phyloP scores from a whole-genome alignment of 2,797 vertebrate species.

The Holocentrus rufus region DNA sequence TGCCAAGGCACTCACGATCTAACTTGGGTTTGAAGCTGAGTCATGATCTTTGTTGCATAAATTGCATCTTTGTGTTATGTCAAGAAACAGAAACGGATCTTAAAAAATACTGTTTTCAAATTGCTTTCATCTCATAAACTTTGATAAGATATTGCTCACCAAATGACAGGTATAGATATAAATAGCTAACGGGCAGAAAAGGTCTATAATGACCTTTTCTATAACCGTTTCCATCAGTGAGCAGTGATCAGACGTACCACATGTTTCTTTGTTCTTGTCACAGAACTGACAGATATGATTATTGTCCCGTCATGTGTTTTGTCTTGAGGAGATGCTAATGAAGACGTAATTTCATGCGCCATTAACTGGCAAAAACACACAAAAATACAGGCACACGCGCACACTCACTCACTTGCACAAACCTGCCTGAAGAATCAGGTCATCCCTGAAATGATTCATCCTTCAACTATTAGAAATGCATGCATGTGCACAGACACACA shows the following conservation, averaged over 20 bases:
- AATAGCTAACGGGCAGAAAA: background rate
- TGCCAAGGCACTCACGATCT: too few relatives aligned
- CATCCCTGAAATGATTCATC: conserved; percentile 65
- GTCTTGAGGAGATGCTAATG: conserved; percentile 62
- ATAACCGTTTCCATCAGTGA: background rate
- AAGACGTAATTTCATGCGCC: conserved; percentile 68
- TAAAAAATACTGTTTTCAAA: too few relatives aligned
- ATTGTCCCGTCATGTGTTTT: conserved; percentile 68
- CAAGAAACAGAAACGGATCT: too few relatives aligned
- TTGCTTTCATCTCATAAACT: too few relatives aligned
- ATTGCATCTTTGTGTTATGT: too few relatives aligned
- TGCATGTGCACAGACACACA: conserved; percentile 13
- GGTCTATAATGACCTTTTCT: conserved; percentile 15
- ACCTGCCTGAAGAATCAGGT: conserved; percentile 70
- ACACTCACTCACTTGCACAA: conserved; percentile 26
- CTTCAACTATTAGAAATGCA: conserved; percentile 50
- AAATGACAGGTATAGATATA: background rate
- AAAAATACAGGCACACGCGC: conserved; percentile 26
- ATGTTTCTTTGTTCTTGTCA: conserved; percentile 43
- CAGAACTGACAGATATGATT: conserved; percentile 68
- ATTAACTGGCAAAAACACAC: conserved; percentile 55
- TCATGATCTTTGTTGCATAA: too few relatives aligned
- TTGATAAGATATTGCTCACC: too few relatives aligned
- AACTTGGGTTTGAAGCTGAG: too few relatives aligned
- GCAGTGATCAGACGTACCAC: conserved; percentile 10